Evolutionary conservation across 2,797 vertebrate genomes (phyloP).

Genomic region (Galaxias olidus): DNA sequence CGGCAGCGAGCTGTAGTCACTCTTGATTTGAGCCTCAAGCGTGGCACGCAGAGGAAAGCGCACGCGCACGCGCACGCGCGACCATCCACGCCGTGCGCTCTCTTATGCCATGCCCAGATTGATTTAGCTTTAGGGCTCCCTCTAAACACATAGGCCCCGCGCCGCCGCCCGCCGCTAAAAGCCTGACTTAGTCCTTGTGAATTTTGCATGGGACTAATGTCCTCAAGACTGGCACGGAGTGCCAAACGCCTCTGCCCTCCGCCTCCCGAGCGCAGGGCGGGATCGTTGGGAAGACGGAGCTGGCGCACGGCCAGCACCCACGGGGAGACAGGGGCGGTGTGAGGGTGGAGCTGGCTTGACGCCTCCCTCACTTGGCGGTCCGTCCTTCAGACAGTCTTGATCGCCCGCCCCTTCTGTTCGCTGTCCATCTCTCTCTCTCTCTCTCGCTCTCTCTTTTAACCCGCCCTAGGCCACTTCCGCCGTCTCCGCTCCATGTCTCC

Average conservation of each 20-base stretch:
- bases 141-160: constrained; percentile 66
- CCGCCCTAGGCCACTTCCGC: too few species aligned
- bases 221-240: constrained; percentile 67
- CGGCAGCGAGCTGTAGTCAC: too few species aligned
- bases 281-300: not conserved
- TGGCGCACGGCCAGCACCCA: too few species aligned
- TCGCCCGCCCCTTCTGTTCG: not conserved
- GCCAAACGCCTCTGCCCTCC: constrained; percentile 42
- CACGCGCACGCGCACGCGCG: constrained; percentile 22
- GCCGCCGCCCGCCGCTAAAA: constrained; percentile 70
- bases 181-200: constrained; percentile 75
- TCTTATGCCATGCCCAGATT: constrained; percentile 60
- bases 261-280: constrained; percentile 7
- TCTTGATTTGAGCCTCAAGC: too few species aligned
- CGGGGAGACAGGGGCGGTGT: too few species aligned
- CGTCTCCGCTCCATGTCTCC: not conserved
- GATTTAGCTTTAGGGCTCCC: constrained; percentile 67
- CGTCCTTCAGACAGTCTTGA: not conserved
- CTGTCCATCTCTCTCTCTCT: not conserved
- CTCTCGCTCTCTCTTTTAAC: not conserved
- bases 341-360: not conserved
- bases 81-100: constrained; percentile 45
- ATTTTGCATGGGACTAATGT: constrained; percentile 73
- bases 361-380: not conserved
- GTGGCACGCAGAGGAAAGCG: not conserved